Conservation (phyloP, 2,113 vertebrate genomes). For the Chionomys nivalis region DNA sequence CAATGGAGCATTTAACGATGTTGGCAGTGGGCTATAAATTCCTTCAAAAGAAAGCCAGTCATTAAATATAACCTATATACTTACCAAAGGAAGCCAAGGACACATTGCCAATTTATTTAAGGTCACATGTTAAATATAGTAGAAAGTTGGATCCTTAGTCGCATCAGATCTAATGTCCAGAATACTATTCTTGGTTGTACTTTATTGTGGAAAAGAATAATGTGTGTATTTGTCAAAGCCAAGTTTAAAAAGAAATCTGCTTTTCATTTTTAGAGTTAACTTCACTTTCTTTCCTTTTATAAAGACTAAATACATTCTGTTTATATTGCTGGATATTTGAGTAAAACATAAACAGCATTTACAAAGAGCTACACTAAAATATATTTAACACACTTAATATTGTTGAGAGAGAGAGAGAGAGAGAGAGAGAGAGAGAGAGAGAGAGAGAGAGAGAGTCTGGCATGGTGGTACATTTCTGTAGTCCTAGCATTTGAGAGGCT, state of each 20-base stretch:
- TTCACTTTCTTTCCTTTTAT: constrained; percentile 60
- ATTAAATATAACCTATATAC: not conserved
- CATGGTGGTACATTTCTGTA: not conserved
- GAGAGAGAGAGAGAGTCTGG: no score
- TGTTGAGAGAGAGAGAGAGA: no score
- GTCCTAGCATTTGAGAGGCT: not conserved
- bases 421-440: no score
- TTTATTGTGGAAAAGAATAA: constrained; percentile 59
- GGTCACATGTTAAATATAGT: not conserved
- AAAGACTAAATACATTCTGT: constrained; percentile 50
- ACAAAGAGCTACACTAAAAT: constrained; percentile 28
- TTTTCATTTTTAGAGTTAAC: constrained; percentile 61
- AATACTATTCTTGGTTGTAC: not conserved
- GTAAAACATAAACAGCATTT: constrained; percentile 55
- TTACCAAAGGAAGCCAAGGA: not conserved
- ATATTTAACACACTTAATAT: not conserved
- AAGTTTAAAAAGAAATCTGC: constrained; percentile 66
- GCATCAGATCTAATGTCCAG: constrained; percentile 27
- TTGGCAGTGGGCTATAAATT: not conserved
- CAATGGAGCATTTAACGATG: not conserved
- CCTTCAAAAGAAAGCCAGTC: not conserved
- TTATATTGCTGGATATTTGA: constrained; percentile 62
- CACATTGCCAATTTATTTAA: not conserved
- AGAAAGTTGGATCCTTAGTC: constrained; percentile 50
- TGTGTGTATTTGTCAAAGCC: constrained; percentile 35